Conservation (phyloP, 2,797 vertebrate genomes). For the Sparus aurata region DNA sequence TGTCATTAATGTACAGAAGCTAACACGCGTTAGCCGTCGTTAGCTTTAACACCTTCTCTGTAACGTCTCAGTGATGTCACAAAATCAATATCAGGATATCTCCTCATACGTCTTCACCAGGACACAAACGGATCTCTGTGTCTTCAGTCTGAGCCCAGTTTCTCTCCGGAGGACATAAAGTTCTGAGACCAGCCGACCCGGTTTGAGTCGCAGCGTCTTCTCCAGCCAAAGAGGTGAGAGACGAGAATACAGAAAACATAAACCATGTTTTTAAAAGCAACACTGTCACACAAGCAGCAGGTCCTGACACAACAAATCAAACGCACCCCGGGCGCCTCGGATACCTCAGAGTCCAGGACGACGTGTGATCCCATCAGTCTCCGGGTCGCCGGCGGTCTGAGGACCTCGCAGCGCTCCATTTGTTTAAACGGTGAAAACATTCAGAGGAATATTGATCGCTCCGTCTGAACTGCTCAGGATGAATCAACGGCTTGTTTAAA, state of each 20-base stretch:
- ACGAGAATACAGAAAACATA: slow-evolving; percentile 32
- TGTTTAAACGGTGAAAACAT: slow-evolving; percentile 43
- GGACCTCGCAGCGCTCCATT: neutral
- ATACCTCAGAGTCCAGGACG: slow-evolving; percentile 4
- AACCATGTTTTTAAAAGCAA: slow-evolving; percentile 62
- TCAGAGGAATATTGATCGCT: slow-evolving; percentile 1
- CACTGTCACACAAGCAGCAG: slow-evolving; percentile 28
- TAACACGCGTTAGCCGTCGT: no score
- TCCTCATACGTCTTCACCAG: neutral
- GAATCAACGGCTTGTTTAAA: slow-evolving; percentile 48
- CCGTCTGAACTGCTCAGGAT: slow-evolving; percentile 43
- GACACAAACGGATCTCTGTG: neutral
- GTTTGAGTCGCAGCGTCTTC: neutral
- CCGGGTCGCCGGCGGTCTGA: accelerated
- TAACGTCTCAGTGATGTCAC: no score
- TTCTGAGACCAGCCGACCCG: neutral
- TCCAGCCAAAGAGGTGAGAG: neutral
- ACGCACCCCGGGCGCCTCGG: slow-evolving; percentile 18
- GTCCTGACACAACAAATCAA: slow-evolving; percentile 53
- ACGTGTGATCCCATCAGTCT: neutral
- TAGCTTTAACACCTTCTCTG: no score
- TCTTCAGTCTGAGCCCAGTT: neutral
- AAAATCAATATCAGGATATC: no score
- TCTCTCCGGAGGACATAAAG: slow-evolving; percentile 19
- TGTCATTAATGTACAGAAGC: no score